Base-by-base conservation (phyloP, 1,140 invertebrate species). In the Colletes latitarsis region DNA sequence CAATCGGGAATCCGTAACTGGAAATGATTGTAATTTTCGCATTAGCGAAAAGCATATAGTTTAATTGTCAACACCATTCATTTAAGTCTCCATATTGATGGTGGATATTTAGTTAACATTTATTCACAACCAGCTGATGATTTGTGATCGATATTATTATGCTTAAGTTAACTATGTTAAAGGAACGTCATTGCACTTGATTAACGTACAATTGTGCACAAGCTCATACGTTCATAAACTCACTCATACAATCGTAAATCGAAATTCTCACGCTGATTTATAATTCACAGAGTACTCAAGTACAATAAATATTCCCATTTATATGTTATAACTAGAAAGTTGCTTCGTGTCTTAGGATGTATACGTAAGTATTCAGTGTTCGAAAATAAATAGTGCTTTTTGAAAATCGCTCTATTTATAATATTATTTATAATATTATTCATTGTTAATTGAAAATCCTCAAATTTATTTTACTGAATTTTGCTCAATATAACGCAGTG, bases 121-220 rank as follows among this genome's bases (percentile, higher is more conserved):
- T 89, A 90, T 70, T 90, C 89, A 90, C 89, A 90, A 90, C 89
- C 89, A 90, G 83, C 86, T 89, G 88, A 90, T 90, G 88, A 90
- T 89, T 89, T 90, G 80, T 89, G 88, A 86, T 86, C 77, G 77
- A 74, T 77, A 88, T 57, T 82, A 83, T 82, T 79, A 57, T 17
- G 67, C 76, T 85, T 85, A 85, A 46, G 60, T 74, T 82, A 83
- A 72, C 64, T 83, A 80, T 70, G 49, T 80, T 67, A 74, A 87
- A 87, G 75, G 68, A 86, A 87, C 84, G 49, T 79, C 53, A 63
- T 76, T 64, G 63, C 57, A 76, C 64, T 52, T 57, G 55, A 63
- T 41, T 41, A 63, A 57, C 70, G 6, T 41, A 81, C 58, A 62
- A 53, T 69, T 66, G 63, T 58, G 63, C 71, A 30, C 67, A 52